Evolutionary conservation across 2,888 invertebrate species (phyloP).

Genomic region (Pyrochroa serraticornis): DNA sequence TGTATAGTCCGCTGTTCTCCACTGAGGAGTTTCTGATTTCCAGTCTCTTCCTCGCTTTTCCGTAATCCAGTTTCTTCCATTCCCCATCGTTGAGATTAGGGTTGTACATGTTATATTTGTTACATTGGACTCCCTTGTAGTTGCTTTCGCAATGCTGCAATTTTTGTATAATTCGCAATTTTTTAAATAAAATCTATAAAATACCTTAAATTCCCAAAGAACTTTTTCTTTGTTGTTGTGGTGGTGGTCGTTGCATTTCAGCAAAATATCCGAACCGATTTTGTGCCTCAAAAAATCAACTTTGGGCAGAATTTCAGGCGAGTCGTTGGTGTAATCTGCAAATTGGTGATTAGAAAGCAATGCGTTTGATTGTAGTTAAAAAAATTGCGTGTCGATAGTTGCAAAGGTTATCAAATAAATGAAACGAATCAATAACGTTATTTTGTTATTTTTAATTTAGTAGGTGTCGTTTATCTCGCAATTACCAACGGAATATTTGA

Average conservation of each 20-base stretch:
- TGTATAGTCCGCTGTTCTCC: constrained; percentile 47
- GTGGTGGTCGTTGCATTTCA: constrained; percentile 41
- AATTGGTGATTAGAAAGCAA: too few species aligned
- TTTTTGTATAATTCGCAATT: constrained; percentile 12
- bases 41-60: constrained; percentile 38
- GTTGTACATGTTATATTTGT: constrained; percentile 26
- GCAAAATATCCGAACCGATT: constrained; percentile 42
- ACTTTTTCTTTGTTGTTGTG: constrained; percentile 38
- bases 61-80: constrained; percentile 37
- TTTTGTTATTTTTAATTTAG: constrained; percentile 18
- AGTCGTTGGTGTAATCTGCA: constrained; percentile 43
- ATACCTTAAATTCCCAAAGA: constrained; percentile 49
- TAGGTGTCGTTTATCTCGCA: constrained; percentile 12
- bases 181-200: background rate
- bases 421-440: constrained; percentile 8
- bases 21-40: constrained; percentile 42
- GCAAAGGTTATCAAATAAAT: constrained; percentile 16
- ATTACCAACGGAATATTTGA: too few species aligned
- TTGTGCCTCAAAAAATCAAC: constrained; percentile 42
- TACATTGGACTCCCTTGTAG: constrained; percentile 40
- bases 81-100: constrained; percentile 12
- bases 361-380: too few species aligned
- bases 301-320: constrained; percentile 38
- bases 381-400: constrained; percentile 3
- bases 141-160: constrained; percentile 42